A percentile compares a stretch with the other conserved stretches of the same genome.
phyloP scores from a whole-genome alignment of 2,888 invertebrate genomes.

The Drosophila ezoana region DNA sequence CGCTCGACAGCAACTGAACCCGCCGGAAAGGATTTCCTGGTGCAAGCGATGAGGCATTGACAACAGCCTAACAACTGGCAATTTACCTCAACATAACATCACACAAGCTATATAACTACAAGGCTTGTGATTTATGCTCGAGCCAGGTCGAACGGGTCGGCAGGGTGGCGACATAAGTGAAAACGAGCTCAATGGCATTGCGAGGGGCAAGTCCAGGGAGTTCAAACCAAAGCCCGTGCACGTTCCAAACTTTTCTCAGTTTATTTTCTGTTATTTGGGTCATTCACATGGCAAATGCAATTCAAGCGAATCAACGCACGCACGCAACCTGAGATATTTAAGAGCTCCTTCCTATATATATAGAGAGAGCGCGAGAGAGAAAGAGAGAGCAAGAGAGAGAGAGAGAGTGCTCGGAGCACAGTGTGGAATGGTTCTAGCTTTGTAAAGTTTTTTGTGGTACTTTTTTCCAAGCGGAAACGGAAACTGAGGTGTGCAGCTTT shows the following conservation, averaged over 20 bases:
- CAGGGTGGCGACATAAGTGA: conserved; percentile 51
- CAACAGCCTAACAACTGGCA: conserved; percentile 73
- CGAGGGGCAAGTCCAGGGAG: background rate
- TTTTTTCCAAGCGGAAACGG: conserved; percentile 57
- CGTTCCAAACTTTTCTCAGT: conserved; percentile 59
- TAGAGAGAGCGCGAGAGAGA: too few relatives aligned
- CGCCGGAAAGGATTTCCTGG: conserved; percentile 13
- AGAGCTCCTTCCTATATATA: conserved; percentile 3
- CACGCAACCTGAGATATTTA: conserved; percentile 54
- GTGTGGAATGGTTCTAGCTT: conserved; percentile 26
- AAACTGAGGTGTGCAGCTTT: conserved; percentile 70
- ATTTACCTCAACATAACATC: conserved; percentile 82
- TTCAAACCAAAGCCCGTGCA: conserved; percentile 16
- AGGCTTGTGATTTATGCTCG: conserved; percentile 65
- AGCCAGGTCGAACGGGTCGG: conserved; percentile 30
- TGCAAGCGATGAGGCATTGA: conserved; percentile 29
- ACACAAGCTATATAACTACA: conserved; percentile 43
- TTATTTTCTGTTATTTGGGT: conserved; percentile 83
- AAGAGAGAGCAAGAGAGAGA: too few relatives aligned
- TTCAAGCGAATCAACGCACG: conserved; percentile 46
- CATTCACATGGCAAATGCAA: conserved; percentile 82
- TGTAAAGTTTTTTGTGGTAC: conserved; percentile 12
- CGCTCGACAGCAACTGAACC: conserved; percentile 53
- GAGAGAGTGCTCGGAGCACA: conserved; percentile 16
- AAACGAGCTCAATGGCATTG: conserved; percentile 81